phyloP scores from a whole-genome alignment of 2,888 invertebrate genomes.

The Andrena minutula region DNA sequence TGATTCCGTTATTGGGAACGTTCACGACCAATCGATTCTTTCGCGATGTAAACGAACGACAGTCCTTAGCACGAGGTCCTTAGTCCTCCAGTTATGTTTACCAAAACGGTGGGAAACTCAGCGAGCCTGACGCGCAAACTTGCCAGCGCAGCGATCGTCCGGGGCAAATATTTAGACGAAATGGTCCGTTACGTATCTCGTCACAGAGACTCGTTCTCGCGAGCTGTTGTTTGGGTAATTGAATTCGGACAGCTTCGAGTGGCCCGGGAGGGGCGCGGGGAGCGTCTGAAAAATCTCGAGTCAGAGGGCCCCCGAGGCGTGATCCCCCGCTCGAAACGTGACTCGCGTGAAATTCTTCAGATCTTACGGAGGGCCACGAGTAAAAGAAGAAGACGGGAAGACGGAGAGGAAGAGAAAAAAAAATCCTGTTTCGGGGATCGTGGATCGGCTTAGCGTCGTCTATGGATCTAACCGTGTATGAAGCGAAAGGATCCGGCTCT shows the following conservation, averaged over 20 bases:
- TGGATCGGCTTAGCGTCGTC: conserved; percentile 74
- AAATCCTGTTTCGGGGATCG: conserved; percentile 76
- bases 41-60: not conserved
- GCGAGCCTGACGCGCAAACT: not conserved
- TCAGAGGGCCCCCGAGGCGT: conserved; percentile 61
- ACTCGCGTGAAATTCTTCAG: conserved; percentile 78
- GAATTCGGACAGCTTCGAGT: conserved; percentile 56
- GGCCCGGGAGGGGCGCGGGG: conserved; percentile 33
- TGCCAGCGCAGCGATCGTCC: conserved; percentile 2
- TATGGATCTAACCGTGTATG: conserved; percentile 69
- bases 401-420: conserved; percentile 50
- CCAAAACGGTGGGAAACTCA: conserved; percentile 4
- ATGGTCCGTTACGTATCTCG: conserved; percentile 15
- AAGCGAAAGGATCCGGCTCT: conserved; percentile 65
- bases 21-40: not conserved
- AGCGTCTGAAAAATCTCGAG: conserved; percentile 64
- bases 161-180: conserved; percentile 44
- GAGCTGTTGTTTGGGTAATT: conserved; percentile 53
- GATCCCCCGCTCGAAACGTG: conserved; percentile 74
- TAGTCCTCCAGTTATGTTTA: not conserved
- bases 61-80: not conserved
- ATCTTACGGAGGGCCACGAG: conserved; percentile 64
- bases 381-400: conserved; percentile 39
- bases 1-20: not conserved
- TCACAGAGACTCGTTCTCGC: conserved; percentile 34